Percentiles rank a stretch among this genome's conserved stretches.
Evolutionary conservation across 2,888 invertebrate species (phyloP).

Genomic region (Amiota communis): DNA sequence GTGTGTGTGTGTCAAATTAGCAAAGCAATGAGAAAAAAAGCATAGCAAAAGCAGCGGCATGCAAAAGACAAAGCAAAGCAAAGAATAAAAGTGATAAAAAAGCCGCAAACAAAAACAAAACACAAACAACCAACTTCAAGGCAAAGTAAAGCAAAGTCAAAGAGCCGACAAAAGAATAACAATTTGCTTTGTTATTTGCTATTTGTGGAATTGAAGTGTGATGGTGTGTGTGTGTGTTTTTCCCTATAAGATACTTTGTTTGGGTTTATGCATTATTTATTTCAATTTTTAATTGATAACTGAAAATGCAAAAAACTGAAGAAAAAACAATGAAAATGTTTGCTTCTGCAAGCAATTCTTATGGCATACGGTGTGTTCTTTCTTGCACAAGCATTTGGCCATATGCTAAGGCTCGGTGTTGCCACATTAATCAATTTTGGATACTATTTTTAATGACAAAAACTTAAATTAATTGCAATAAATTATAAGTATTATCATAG

Average conservation of each 20-base stretch:
- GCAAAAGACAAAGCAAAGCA: conserved; percentile 15
- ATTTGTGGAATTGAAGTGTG: conserved; percentile 22
- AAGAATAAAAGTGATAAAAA: conserved; percentile 11
- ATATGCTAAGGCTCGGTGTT: not conserved
- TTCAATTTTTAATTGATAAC: not conserved
- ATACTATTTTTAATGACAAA: no score
- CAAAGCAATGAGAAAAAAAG: conserved; percentile 13
- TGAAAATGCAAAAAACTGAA: not conserved
- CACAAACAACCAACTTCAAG: not conserved
- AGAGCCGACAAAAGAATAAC: conserved; percentile 12
- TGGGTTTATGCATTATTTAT: not conserved
- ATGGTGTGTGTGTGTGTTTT: not conserved
- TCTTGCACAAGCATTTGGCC: no score
- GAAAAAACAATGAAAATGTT: not conserved
- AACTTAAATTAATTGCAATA: no score
- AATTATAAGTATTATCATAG: no score
- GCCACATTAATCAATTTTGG: no score
- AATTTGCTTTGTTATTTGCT: conserved; percentile 6
- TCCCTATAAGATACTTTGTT: not conserved
- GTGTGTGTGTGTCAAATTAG: conserved; percentile 18
- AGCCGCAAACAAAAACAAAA: conserved; percentile 33
- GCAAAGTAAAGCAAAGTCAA: conserved; percentile 16
- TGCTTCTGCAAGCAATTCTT: not conserved
- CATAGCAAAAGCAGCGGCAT: conserved; percentile 6
- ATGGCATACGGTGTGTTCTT: not conserved